Evolutionary conservation across 2,113 vertebrate species (phyloP).

Genomic region (Syngnathus typhle): DNA sequence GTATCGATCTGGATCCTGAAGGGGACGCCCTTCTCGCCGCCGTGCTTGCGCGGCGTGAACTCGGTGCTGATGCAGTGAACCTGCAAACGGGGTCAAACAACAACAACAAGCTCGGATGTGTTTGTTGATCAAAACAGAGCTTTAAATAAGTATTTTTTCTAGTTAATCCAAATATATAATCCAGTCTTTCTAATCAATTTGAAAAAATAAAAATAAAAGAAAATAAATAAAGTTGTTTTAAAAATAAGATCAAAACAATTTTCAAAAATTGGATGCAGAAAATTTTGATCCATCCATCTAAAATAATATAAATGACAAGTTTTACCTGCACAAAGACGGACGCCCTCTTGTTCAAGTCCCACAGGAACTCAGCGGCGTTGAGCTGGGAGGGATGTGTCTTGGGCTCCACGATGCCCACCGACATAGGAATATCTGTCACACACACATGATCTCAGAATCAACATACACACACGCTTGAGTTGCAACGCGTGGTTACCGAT

Average conservation of each 20-base stretch:
- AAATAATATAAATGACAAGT: too few species aligned
- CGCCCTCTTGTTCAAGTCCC: conserved; percentile 91
- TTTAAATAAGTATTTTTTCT: too few species aligned
- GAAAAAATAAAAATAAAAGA: too few species aligned
- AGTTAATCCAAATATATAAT: too few species aligned
- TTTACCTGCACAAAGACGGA: conserved; percentile 95
- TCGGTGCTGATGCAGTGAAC: conserved; percentile 99
- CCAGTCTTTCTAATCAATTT: too few species aligned
- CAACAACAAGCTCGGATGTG: too few species aligned
- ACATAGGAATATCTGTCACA: conserved; percentile 92
- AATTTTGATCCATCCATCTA: too few species aligned
- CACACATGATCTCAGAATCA: too few species aligned
- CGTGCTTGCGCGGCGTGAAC: conserved; percentile 97
- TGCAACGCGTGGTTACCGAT: conserved; percentile 74
- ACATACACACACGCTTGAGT: conserved; percentile 5
- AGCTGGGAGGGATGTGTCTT: conserved; percentile 90
- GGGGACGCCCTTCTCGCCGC: conserved; percentile 95
- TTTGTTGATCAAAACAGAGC: too few species aligned
- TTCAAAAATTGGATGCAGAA: too few species aligned
- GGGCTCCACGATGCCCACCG: conserved; percentile 93
- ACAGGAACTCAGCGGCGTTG: conserved; percentile 96
- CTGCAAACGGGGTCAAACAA: conserved; percentile 52
- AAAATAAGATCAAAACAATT: too few species aligned
- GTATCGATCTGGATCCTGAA: conserved; percentile 96
- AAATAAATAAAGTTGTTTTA: too few species aligned